A percentile compares a stretch with the other conserved stretches of the same genome.
These are phyloP conservation scores for Pyrgilauda ruficollis DNA, from an alignment of 2,113 vertebrate genomes.

Conservation along the genomic window DNA sequence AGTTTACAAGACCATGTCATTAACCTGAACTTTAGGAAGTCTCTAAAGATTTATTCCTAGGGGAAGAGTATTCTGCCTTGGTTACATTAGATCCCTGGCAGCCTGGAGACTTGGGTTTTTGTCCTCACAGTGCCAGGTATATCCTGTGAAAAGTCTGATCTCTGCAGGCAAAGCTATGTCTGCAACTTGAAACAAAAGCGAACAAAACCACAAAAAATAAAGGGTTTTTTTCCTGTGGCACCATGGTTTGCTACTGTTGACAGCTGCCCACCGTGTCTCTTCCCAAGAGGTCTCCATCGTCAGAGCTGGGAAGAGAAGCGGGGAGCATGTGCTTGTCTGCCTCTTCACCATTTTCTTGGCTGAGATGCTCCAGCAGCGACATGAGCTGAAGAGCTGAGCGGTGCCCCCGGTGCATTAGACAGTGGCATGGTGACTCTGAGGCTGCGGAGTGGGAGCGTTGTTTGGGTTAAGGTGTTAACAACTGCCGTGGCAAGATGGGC, in stretches of 20 bases:
- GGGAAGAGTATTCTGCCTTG: neutral
- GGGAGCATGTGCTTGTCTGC: rapidly evolving
- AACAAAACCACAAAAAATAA: neutral
- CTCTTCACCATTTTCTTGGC: neutral
- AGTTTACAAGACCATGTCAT: neutral
- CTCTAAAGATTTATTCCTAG: neutral
- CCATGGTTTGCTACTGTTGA: neutral
- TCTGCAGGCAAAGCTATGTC: neutral
- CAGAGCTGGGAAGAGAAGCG: too few species aligned
- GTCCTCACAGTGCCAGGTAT: neutral
- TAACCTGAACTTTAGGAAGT: neutral
- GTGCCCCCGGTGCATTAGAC: neutral
- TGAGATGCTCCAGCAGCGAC: rapidly evolving
- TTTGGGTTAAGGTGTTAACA: constrained; percentile 8
- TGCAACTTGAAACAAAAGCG: neutral
- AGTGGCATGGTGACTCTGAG: neutral
- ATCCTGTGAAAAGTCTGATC: neutral
- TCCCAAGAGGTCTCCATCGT: neutral
- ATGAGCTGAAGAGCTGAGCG: rapidly evolving
- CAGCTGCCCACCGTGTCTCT: neutral
- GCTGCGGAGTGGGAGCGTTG: neutral
- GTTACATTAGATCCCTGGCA: neutral
- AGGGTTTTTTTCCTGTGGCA: neutral
- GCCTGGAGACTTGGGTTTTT: neutral
- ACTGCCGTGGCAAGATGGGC: neutral